Conservation (phyloP, 2,113 vertebrate genomes). For the Falcunculus frontatus region DNA sequence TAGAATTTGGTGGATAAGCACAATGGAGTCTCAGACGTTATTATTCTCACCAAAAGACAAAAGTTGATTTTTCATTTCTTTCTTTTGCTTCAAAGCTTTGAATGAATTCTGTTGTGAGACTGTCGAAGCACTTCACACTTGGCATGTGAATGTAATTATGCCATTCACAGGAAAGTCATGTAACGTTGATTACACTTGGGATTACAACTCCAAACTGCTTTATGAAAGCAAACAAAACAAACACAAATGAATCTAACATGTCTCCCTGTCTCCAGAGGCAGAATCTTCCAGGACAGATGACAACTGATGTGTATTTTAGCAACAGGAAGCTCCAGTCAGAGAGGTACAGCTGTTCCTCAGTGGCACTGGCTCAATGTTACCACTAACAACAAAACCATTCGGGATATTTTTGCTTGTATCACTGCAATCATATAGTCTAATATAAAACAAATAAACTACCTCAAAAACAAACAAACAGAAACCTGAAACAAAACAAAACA, state of each 20-base stretch:
- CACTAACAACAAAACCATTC: neutral
- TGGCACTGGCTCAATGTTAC: neutral
- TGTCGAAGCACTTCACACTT: conserved; percentile 39
- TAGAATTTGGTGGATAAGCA: neutral
- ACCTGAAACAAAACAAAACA: neutral
- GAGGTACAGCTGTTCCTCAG: neutral
- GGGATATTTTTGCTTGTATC: neutral
- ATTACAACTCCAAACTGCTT: conserved; percentile 50
- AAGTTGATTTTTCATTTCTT: neutral
- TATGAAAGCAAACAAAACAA: conserved; percentile 47
- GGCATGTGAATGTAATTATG: conserved; percentile 65
- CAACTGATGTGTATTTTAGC: neutral
- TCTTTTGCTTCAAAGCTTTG: conserved; percentile 7
- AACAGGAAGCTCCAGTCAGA: conserved; percentile 34
- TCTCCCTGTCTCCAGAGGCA: neutral
- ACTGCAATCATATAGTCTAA: neutral
- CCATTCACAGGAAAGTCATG: conserved; percentile 37
- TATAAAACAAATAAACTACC: neutral
- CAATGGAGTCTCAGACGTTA: neutral
- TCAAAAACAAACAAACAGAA: neutral
- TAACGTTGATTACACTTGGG: conserved; percentile 24
- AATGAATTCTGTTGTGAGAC: neutral
- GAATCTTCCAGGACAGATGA: conserved; percentile 8
- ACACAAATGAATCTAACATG: conserved; percentile 49
- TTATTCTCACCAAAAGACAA: conserved; percentile 14